Evolutionary conservation across 2,797 vertebrate genomes (phyloP).

Genomic region (Eidolon dupreanum): DNA sequence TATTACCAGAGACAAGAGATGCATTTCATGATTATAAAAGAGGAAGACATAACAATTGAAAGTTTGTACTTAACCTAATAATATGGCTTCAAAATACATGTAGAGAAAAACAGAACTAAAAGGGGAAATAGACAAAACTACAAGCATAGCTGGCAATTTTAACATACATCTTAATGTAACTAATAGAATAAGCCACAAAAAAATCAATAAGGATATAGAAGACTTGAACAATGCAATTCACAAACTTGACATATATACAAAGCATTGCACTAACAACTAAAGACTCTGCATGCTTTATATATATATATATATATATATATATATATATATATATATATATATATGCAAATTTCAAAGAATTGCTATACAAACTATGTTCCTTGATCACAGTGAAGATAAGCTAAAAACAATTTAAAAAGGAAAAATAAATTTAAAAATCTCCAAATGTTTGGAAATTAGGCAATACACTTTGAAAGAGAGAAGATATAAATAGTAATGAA

Average conservation of each 20-base stretch:
- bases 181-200: background rate
- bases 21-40: background rate
- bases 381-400: background rate
- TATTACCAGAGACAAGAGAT: background rate
- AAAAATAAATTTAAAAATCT: background rate
- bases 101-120: background rate
- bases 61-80: background rate
- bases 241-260: background rate
- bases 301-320: background rate
- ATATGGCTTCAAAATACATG: background rate
- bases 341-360: background rate
- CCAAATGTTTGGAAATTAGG: background rate
- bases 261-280: background rate
- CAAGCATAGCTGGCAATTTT: background rate
- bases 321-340: background rate
- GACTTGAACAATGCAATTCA: background rate
- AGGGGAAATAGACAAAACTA: background rate
- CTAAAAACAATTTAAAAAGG: background rate
- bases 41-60: background rate
- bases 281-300: background rate
- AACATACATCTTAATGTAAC: background rate
- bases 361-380: background rate
- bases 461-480: background rate
- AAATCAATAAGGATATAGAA: background rate
- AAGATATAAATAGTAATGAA: background rate